These are phyloP conservation scores for Oncorhynchus kisutch DNA, from an alignment of 2,113 vertebrate genomes.

Conservation along the genomic window DNA sequence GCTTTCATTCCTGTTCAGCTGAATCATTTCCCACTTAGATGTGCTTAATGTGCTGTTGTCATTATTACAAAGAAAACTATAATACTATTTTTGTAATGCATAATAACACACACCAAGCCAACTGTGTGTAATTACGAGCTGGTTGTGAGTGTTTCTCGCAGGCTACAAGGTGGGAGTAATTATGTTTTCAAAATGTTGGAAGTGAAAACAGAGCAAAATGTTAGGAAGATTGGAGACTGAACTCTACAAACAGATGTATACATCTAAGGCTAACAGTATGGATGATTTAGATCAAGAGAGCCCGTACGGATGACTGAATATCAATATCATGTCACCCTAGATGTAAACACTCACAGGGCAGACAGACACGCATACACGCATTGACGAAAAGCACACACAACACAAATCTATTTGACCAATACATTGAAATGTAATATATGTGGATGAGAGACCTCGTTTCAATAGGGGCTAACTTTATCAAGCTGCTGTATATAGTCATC, in stretches of 20 bases:
- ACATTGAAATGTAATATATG: neutral
- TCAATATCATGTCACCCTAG: no score
- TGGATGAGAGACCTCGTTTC: no score
- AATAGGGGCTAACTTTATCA: no score
- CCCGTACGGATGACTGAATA: no score
- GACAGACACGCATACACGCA: no score
- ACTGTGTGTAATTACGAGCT: neutral
- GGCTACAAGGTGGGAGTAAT: neutral
- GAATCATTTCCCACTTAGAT: neutral
- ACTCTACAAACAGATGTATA: neutral
- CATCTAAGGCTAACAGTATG: no score
- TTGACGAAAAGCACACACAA: no score
- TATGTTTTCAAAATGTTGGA: neutral
- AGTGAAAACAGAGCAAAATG: neutral
- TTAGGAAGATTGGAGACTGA: neutral
- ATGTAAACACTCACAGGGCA: no score
- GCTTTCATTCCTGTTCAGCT: neutral
- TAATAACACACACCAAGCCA: neutral
- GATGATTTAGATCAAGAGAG: neutral
- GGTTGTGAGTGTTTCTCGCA: neutral
- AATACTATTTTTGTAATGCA: no score
- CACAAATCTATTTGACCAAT: neutral
- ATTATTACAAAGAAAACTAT: no score
- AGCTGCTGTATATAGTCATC: no score
- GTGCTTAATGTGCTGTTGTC: no score